Evolutionary conservation across 2,888 invertebrate species (phyloP).

Genomic region (Nymphalis c-album): DNA sequence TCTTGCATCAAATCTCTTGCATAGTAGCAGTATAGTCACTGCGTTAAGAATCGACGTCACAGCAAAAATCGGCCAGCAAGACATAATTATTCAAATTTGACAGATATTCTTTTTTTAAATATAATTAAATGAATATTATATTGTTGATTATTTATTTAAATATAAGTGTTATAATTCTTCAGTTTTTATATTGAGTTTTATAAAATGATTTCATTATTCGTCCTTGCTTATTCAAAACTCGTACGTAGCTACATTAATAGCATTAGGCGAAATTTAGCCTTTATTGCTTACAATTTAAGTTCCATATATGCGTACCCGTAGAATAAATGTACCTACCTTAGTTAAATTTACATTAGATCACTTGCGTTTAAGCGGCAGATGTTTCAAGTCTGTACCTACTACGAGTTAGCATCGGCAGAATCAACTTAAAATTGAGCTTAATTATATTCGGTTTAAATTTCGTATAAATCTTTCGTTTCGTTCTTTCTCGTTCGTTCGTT

Average conservation of each 20-base stretch:
- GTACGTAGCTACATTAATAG: conserved; percentile 6
- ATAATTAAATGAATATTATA: too few species aligned
- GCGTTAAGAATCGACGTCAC: too few species aligned
- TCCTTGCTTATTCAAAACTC: conserved; percentile 37
- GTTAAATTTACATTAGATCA: conserved; percentile 39
- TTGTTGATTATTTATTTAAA: background rate
- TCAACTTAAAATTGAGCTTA: background rate
- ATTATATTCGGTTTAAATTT: background rate
- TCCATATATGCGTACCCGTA: background rate
- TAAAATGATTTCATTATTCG: conserved; percentile 29
- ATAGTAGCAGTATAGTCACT: too few species aligned
- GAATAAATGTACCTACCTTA: conserved; percentile 18
- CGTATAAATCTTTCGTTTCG: too few species aligned
- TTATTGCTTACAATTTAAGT: conserved; percentile 11
- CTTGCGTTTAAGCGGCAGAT: conserved; percentile 29
- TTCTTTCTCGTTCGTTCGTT: too few species aligned
- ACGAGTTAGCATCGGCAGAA: conserved; percentile 8
- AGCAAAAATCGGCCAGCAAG: too few species aligned
- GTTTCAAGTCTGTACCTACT: conserved; percentile 18
- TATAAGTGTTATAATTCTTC: background rate
- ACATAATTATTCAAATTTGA: too few species aligned
- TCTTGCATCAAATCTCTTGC: too few species aligned
- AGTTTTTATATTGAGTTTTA: conserved; percentile 25
- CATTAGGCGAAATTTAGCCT: conserved; percentile 13
- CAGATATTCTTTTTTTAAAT: too few species aligned